Percentiles rank a stretch among this genome's conserved stretches.
Conservation (phyloP, 2,797 vertebrate species). For the Geotrypetes seraphini region DNA sequence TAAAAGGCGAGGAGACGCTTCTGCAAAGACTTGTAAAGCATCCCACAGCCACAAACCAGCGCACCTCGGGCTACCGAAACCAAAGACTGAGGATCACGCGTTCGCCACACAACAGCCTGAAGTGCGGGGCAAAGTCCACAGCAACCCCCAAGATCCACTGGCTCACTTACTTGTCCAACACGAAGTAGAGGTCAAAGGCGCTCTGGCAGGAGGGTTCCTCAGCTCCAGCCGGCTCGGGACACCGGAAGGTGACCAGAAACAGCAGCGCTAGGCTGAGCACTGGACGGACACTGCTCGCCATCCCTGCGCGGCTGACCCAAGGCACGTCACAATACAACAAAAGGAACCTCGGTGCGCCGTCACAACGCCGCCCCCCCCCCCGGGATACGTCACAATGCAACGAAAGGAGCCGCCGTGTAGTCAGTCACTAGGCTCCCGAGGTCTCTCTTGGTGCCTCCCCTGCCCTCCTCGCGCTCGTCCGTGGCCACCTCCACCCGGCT, state of each 20-base stretch:
- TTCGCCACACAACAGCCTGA: not conserved
- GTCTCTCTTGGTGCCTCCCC: too few relatives aligned
- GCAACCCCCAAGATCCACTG: not conserved
- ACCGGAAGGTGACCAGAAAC: not conserved
- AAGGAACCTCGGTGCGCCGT: slow-evolving; percentile 10
- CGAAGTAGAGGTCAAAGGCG: slow-evolving; percentile 87
- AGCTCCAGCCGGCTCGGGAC: slow-evolving; percentile 15
- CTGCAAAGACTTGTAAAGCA: too few relatives aligned
- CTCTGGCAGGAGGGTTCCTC: slow-evolving; percentile 71
- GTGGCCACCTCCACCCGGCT: too few relatives aligned
- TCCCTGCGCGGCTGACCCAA: not conserved
- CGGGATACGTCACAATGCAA: not conserved
- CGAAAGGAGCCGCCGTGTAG: too few relatives aligned
- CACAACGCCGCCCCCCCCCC: slow-evolving; percentile 1
- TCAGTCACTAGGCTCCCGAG: too few relatives aligned
- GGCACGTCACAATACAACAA: slow-evolving; percentile 24
- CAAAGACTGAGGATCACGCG: not conserved
- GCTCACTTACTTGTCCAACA: slow-evolving; percentile 76
- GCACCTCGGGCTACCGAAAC: not conserved
- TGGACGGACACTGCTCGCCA: not conserved
- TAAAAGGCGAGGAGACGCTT: too few relatives aligned
- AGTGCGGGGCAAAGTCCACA: not conserved
- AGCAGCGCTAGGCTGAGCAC: slow-evolving; percentile 3
- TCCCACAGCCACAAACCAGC: too few relatives aligned
- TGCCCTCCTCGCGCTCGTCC: too few relatives aligned